Percentiles rank a stretch among this genome's conserved stretches.
Evolutionary conservation across 2,113 vertebrate genomes (phyloP).

Genomic region (Octodon degus): DNA sequence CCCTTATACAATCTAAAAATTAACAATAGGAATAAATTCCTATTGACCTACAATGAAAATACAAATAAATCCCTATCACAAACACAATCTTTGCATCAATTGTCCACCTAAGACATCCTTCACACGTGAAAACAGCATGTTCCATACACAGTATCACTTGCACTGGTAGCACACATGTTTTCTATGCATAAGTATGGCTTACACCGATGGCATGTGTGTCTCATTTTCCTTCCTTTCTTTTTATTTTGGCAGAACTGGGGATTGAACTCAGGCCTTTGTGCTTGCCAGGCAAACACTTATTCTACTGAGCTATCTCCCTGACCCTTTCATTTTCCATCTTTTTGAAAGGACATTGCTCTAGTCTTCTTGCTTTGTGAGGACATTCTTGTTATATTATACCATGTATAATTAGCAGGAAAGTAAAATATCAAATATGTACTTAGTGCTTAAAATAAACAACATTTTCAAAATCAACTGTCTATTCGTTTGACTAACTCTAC

Average conservation of each 20-base stretch:
- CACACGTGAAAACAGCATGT: background rate
- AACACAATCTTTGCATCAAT: background rate
- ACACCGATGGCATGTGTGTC: background rate
- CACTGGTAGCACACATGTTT: background rate
- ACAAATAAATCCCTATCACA: background rate
- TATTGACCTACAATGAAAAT: background rate
- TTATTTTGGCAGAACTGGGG: too few species aligned
- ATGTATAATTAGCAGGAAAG: background rate
- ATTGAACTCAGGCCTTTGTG: too few species aligned
- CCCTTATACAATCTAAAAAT: background rate
- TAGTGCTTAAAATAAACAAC: background rate
- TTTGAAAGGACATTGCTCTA: background rate
- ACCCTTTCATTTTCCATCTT: background rate
- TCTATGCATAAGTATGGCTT: background rate
- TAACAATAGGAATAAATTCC: background rate
- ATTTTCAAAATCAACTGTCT: background rate
- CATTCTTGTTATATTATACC: background rate
- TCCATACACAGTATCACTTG: background rate
- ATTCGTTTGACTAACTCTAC: background rate
- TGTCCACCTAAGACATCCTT: background rate
- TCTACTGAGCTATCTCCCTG: too few species aligned
- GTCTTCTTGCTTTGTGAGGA: background rate
- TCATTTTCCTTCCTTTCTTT: background rate
- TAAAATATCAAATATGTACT: background rate
- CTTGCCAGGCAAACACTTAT: too few species aligned